These are phyloP conservation scores for Amitus sp. DNA, from an alignment of 2,888 invertebrate genomes.

Conservation along the genomic window DNA sequence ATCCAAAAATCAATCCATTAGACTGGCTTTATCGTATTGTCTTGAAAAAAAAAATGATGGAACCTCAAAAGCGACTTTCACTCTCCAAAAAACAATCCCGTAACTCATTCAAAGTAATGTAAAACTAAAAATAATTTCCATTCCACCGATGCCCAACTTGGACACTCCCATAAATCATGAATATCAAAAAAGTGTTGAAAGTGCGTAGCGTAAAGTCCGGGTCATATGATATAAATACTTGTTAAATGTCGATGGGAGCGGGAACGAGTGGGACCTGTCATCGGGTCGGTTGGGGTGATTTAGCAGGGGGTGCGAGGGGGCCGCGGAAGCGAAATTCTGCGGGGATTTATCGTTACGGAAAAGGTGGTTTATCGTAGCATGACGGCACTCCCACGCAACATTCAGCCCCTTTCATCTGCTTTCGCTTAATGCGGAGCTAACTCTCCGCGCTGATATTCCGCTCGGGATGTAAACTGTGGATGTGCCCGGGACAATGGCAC, in stretches of 20 bases:
- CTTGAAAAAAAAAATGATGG: too few relatives aligned
- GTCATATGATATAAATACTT: not conserved
- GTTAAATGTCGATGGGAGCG: constrained; percentile 16
- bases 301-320: constrained; percentile 40
- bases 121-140: too few relatives aligned
- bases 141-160: too few relatives aligned
- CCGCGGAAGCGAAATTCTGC: constrained; percentile 43
- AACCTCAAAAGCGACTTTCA: too few relatives aligned
- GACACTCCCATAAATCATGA: too few relatives aligned
- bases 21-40: too few relatives aligned
- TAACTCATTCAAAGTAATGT: too few relatives aligned
- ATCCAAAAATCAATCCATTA: too few relatives aligned
- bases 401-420: constrained; percentile 44
- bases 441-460: constrained; percentile 32
- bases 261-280: constrained; percentile 58
- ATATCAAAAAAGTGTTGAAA: not conserved
- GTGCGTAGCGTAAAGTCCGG: not conserved
- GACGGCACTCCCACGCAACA: constrained; percentile 54
- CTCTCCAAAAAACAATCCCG: too few relatives aligned
- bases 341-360: constrained; percentile 46
- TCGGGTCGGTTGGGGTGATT: constrained; percentile 49
- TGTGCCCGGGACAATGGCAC: constrained; percentile 37
- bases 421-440: constrained; percentile 35
- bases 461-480: constrained; percentile 26
- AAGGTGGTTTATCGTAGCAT: constrained; percentile 52